These are phyloP conservation scores for Rhadina sibilatrix DNA, from an alignment of 2,113 vertebrate genomes.

Conservation along the genomic window DNA sequence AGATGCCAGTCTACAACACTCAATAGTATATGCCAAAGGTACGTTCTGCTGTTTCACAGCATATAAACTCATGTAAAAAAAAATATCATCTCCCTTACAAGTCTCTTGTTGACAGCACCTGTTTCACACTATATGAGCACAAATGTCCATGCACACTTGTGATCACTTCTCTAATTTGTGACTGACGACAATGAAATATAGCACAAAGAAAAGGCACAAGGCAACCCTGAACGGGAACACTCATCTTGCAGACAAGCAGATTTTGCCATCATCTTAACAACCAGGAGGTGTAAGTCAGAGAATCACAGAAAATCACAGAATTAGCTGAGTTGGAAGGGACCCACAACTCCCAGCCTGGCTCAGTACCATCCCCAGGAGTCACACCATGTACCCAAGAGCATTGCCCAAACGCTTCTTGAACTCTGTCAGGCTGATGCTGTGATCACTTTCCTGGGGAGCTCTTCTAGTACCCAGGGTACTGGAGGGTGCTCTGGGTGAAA, in stretches of 20 bases:
- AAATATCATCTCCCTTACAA: not conserved
- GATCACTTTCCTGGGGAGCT: not conserved
- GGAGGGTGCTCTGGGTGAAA: not conserved
- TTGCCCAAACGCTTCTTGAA: accelerated
- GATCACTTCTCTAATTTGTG: not conserved
- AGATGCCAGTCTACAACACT: not conserved
- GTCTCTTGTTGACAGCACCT: not conserved
- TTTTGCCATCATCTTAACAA: not conserved
- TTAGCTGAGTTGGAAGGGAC: not conserved
- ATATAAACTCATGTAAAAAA: not conserved
- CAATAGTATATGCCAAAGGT: not conserved
- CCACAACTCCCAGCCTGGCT: not conserved
- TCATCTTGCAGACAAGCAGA: not conserved
- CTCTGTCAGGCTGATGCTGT: not conserved
- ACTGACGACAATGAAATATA: not conserved
- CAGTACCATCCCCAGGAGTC: not conserved
- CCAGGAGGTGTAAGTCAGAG: not conserved
- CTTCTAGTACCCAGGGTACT: not conserved
- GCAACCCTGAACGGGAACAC: not conserved
- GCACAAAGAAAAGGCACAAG: not conserved
- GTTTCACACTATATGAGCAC: not conserved
- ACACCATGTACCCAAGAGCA: not conserved
- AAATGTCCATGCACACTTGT: not conserved
- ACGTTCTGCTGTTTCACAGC: not conserved
- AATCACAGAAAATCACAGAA: not conserved